These are phyloP conservation scores for Akabosia matsudoensis DNA, from an alignment of 1,140 invertebrate species.

Conservation along the genomic window DNA sequence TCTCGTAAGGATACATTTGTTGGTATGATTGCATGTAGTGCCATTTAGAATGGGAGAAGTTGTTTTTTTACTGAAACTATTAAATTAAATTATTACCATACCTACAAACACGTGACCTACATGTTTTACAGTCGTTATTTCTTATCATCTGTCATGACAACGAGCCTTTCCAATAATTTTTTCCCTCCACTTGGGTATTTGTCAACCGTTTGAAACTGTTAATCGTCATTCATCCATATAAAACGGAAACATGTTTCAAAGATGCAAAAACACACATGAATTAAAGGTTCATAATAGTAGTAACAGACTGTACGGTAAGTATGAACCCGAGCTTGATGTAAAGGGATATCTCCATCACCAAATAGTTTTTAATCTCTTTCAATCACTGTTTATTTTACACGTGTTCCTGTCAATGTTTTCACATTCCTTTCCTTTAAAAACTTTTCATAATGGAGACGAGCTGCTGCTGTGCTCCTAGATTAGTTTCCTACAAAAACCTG, in stretches of 20 bases:
- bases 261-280: no score
- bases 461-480: neutral
- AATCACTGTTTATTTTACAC: conserved; percentile 2
- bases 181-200: neutral
- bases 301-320: no score
- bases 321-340: no score
- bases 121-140: neutral
- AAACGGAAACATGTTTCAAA: no score
- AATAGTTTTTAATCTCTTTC: neutral
- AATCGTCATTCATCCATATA: neutral
- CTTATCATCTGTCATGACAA: neutral
- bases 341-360: neutral
- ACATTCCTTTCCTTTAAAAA: neutral
- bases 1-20: neutral
- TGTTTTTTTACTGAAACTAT: no score
- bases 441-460: neutral
- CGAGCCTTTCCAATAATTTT: neutral
- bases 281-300: no score
- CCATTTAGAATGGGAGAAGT: neutral
- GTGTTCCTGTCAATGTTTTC: conserved; percentile 13
- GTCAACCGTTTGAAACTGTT: neutral
- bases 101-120: neutral
- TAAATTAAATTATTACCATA: no score
- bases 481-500: neutral
- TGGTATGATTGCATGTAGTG: neutral